A percentile compares a stretch with the other conserved stretches of the same genome.
Conservation (phyloP, 2,888 invertebrate species). For the Dolichomitus sp. region DNA sequence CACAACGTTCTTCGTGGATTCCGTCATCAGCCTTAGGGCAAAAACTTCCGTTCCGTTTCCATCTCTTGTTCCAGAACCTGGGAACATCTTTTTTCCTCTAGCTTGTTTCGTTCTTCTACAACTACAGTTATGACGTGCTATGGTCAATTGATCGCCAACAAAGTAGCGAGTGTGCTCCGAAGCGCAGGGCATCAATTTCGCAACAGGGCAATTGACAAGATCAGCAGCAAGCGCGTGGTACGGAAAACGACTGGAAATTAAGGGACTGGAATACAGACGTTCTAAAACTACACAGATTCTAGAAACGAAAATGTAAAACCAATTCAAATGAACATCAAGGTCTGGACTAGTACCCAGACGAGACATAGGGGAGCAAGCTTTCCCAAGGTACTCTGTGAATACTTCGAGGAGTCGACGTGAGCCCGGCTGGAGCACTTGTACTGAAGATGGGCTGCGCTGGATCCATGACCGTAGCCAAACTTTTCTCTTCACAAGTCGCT, state of each 20-base stretch:
- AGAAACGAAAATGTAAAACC: too few species aligned
- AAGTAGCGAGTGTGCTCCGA: neutral
- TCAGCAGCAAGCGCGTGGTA: neutral
- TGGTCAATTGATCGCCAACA: neutral
- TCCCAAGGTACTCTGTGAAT: too few species aligned
- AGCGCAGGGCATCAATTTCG: conserved; percentile 13
- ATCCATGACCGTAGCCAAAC: too few species aligned
- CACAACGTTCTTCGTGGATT: neutral
- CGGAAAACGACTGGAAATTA: neutral
- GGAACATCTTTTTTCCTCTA: neutral
- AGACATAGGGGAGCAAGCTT: too few species aligned
- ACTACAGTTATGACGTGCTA: too few species aligned
- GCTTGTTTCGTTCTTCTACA: neutral
- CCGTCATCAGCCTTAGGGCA: neutral
- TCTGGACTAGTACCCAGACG: too few species aligned
- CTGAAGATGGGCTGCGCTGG: too few species aligned
- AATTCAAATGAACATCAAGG: too few species aligned
- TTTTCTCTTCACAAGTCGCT: too few species aligned
- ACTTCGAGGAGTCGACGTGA: too few species aligned
- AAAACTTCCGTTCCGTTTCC: neutral
- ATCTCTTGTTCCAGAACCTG: neutral
- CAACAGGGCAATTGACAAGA: neutral
- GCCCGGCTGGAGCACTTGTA: too few species aligned
- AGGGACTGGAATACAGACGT: neutral
- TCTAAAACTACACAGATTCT: neutral